A percentile compares a stretch with the other conserved stretches of the same genome.
Conservation (phyloP, 2,797 vertebrate species). For the Aldrovandia affinis region DNA sequence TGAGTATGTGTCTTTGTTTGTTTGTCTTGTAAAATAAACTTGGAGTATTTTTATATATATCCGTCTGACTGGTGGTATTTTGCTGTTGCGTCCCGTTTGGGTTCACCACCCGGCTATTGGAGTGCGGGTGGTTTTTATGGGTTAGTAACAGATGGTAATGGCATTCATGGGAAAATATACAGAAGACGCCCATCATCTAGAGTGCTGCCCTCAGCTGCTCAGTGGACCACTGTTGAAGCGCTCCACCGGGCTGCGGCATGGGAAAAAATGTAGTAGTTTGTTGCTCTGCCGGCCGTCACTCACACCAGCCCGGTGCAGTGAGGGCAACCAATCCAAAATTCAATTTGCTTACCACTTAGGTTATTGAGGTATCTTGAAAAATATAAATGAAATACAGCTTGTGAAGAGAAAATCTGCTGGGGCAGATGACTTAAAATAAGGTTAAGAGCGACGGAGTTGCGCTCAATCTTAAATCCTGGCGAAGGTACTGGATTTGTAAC, state of each 20-base stretch:
- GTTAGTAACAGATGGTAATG: no score
- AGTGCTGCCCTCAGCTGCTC: neutral
- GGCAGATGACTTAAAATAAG: neutral
- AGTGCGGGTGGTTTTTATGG: no score
- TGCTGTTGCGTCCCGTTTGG: no score
- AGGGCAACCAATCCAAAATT: neutral
- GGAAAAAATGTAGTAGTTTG: neutral
- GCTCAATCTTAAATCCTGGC: neutral
- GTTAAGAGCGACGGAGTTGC: neutral
- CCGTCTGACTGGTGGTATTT: no score
- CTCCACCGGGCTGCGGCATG: neutral
- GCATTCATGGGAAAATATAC: neutral
- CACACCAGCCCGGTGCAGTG: neutral
- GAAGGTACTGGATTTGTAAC: neutral
- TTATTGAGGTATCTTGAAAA: neutral
- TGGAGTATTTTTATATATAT: no score
- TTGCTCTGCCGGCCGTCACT: neutral
- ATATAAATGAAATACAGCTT: neutral
- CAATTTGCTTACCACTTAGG: neutral
- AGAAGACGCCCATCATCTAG: neutral
- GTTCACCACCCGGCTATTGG: no score
- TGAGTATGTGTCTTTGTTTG: no score
- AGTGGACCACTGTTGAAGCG: neutral
- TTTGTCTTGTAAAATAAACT: no score
- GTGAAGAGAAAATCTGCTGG: neutral